These are phyloP conservation scores for Dromaius novaehollandiae DNA, from an alignment of 2,113 vertebrate species.

Conservation along the genomic window DNA sequence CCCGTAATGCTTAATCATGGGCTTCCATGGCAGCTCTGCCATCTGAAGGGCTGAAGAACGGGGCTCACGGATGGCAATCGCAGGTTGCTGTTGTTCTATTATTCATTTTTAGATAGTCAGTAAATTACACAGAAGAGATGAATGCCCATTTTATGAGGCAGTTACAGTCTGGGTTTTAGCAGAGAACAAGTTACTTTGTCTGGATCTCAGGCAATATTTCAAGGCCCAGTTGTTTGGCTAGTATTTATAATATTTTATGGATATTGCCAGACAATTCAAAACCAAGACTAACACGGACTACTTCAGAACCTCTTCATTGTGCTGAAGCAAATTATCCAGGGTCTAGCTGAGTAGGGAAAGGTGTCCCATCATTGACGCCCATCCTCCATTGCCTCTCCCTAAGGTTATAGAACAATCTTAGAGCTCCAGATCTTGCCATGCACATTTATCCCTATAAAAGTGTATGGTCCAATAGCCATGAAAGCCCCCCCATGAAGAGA, in stretches of 20 bases:
- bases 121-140: constrained; percentile 42
- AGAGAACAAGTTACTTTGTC: constrained; percentile 19
- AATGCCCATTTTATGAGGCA: constrained; percentile 33
- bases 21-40: background rate
- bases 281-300: background rate
- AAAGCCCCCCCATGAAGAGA: background rate
- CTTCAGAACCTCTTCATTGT: background rate
- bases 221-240: background rate
- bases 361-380: background rate
- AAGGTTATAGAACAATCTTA: background rate
- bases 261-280: constrained; percentile 20
- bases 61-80: background rate
- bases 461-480: background rate
- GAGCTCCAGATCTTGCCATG: background rate
- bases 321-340: background rate
- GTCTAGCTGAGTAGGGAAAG: background rate
- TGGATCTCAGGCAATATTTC: constrained; percentile 27
- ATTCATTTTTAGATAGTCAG: constrained; percentile 26
- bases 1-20: background rate
- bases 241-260: constrained; percentile 50
- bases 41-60: background rate
- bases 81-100: background rate
- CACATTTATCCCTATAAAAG: background rate
- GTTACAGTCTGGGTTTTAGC: constrained; percentile 35
- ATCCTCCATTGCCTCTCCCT: background rate